A percentile compares a stretch with the other conserved stretches of the same genome.
Conservation (phyloP, 2,888 invertebrate genomes). For the Teinopalpus imperialis region DNA sequence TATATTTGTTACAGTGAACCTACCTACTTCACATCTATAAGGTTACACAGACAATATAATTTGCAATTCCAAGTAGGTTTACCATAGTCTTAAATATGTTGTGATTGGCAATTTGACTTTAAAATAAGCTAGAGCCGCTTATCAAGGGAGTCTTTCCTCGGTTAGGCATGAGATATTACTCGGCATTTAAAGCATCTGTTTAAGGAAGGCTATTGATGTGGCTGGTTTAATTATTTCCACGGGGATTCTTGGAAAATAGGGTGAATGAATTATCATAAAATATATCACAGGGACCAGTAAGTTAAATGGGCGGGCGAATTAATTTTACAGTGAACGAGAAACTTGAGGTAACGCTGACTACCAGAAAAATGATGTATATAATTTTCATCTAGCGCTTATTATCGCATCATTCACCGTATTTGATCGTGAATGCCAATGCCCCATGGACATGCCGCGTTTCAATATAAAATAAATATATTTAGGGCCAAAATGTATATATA, state of each 20-base stretch:
- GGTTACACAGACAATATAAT: conserved; percentile 40
- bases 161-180: conserved; percentile 36
- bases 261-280: conserved; percentile 1
- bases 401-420: too few species aligned
- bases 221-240: conserved; percentile 17
- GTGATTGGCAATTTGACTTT: conserved; percentile 72
- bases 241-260: conserved; percentile 10
- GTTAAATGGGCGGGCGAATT: too few species aligned
- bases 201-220: conserved; percentile 15
- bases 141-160: conserved; percentile 42
- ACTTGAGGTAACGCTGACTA: too few species aligned
- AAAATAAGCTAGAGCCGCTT: conserved; percentile 66
- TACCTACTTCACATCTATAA: conserved; percentile 30
- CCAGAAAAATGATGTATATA: too few species aligned
- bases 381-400: too few species aligned
- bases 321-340: too few species aligned
- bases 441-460: too few species aligned
- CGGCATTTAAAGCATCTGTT: conserved; percentile 37
- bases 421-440: too few species aligned
- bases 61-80: conserved; percentile 65
- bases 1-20: neutral
- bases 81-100: conserved; percentile 69
- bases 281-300: too few species aligned
- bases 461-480: too few species aligned
- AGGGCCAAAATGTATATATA: too few species aligned